Conservation (phyloP, 2,113 vertebrate species). For the Probosciger aterrimus region DNA sequence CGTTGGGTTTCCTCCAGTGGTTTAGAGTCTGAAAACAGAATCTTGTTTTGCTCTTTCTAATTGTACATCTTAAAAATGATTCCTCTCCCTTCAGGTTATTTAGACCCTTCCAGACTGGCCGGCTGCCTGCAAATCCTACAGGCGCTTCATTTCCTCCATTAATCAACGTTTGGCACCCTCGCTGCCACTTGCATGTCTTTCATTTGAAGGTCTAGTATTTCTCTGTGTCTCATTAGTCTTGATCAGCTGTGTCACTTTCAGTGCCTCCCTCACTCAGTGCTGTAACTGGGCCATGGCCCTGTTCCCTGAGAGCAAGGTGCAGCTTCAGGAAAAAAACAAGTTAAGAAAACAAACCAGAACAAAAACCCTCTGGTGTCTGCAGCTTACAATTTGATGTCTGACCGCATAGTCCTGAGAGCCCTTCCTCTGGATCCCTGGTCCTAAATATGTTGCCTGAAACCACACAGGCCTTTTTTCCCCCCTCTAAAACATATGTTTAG, state of each 20-base stretch:
- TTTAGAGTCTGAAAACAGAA: background rate
- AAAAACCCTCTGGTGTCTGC: background rate
- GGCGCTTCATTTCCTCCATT: background rate
- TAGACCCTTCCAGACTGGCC: background rate
- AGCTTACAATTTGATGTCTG: conserved; percentile 59
- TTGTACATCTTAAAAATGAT: background rate
- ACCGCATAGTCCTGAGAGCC: background rate
- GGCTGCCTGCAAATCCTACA: background rate
- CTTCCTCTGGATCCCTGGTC: background rate
- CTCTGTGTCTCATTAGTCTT: background rate
- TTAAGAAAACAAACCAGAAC: background rate
- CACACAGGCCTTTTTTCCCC: background rate
- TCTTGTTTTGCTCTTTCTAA: background rate
- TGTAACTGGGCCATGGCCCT: background rate
- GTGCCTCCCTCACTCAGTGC: background rate
- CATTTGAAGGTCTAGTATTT: background rate
- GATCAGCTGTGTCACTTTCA: background rate
- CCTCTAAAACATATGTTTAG: background rate
- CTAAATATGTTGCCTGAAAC: conserved; percentile 52
- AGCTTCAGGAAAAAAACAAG: background rate
- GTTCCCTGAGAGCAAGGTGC: conserved; percentile 48
- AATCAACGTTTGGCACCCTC: background rate
- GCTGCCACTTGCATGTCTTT: background rate
- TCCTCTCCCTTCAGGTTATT: background rate
- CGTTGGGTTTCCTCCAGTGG: background rate